Percentiles rank a stretch among this genome's conserved stretches.
These are phyloP conservation scores for Trematomus bernacchii DNA, from an alignment of 2,797 vertebrate species.

Conservation along the genomic window DNA sequence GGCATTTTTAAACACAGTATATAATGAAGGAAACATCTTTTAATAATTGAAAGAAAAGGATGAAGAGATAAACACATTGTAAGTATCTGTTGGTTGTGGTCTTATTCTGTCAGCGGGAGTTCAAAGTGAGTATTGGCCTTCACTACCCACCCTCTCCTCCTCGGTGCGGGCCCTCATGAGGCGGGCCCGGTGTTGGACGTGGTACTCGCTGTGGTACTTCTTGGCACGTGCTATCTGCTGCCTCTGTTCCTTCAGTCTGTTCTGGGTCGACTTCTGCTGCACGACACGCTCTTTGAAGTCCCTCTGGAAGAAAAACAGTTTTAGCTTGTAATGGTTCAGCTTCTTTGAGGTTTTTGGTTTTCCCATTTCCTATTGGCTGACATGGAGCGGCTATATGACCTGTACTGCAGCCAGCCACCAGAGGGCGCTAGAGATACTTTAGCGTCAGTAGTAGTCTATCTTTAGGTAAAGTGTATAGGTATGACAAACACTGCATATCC, in stretches of 20 bases:
- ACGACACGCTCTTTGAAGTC: conserved; percentile 90
- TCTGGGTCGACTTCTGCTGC: conserved; percentile 89
- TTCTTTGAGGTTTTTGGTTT: too few species aligned
- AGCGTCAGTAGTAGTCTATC: too few species aligned
- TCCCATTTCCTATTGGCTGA: too few species aligned
- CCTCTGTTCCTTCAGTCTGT: conserved; percentile 88
- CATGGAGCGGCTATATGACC: too few species aligned
- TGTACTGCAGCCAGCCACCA: too few species aligned
- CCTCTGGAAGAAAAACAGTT: conserved; percentile 65
- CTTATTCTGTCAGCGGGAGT: neutral
- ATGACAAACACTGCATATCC: neutral
- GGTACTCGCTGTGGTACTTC: conserved; percentile 92
- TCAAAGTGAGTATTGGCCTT: neutral
- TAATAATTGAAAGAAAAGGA: too few species aligned
- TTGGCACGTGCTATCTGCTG: conserved; percentile 91
- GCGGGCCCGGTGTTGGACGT: conserved; percentile 90
- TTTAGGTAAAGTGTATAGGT: too few species aligned
- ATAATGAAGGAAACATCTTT: too few species aligned
- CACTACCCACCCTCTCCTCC: conserved; percentile 89
- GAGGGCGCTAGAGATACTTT: too few species aligned
- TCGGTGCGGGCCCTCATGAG: conserved; percentile 91
- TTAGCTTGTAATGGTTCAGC: neutral
- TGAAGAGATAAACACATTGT: neutral
- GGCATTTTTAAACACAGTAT: too few species aligned
- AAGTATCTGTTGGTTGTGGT: neutral